Percentiles rank a stretch among this genome's conserved stretches.
phyloP scores from a whole-genome alignment of 2,797 vertebrate genomes.

The Leuciscus waleckii region DNA sequence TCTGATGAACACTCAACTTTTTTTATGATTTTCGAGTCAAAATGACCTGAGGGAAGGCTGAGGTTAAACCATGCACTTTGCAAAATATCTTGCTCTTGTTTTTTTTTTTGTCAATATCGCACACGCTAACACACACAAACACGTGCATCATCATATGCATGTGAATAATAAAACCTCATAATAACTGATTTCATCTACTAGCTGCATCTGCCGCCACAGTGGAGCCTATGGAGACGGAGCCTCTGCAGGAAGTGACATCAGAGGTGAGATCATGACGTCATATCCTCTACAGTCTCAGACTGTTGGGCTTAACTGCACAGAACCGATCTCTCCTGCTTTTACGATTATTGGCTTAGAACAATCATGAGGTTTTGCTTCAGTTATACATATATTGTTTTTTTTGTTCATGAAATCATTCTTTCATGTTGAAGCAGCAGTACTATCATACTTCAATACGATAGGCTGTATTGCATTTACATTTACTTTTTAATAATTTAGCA shows the following conservation, averaged over 20 bases:
- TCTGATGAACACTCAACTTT: too few relatives aligned
- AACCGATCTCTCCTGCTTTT: not conserved
- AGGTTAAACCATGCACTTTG: too few relatives aligned
- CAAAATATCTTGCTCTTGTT: not conserved
- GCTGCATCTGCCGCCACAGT: conserved; percentile 48
- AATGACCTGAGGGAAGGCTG: too few relatives aligned
- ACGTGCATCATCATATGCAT: not conserved
- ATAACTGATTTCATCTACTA: conserved; percentile 21
- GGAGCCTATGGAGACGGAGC: conserved; percentile 20
- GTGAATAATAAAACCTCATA: not conserved
- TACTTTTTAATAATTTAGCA: too few relatives aligned
- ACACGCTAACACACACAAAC: not conserved
- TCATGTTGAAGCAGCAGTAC: too few relatives aligned
- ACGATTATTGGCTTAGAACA: not conserved
- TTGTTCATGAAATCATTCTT: too few relatives aligned
- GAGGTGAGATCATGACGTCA: conserved; percentile 63
- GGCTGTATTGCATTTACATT: too few relatives aligned
- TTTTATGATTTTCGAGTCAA: too few relatives aligned
- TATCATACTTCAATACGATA: too few relatives aligned
- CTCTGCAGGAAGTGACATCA: conserved; percentile 21
- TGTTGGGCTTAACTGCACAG: not conserved
- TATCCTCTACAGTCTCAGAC: not conserved
- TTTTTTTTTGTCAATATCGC: not conserved
- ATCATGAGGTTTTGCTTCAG: not conserved
- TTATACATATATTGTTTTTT: not conserved